Evolutionary conservation across 2,113 vertebrate genomes (phyloP), one percentile per base, ranked within the genome.

Genomic region (Oreochromis niloticus): DNA sequence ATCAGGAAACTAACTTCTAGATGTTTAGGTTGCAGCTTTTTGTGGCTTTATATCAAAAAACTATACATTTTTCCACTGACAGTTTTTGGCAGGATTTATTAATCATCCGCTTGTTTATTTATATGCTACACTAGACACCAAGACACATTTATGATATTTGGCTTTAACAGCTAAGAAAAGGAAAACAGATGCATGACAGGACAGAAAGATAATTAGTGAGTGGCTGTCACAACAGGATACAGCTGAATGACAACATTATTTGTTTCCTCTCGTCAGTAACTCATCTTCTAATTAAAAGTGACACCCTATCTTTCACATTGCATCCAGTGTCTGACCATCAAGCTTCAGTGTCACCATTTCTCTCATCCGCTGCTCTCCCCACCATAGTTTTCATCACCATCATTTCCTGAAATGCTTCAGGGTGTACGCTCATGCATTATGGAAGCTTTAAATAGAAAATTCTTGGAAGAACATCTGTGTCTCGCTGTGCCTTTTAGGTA

Each of bases 231-330:
- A 92, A 95, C 90, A 92, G 91, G 89, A 93, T 82, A 50, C 87
- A 82, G 80, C 71, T 90, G 90, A 94, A 94, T 92, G 92, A 94
- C 93, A 94, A 82, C 89, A 86, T 91, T 85, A 93, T 94, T 95
- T 93, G 89, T 95, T 94, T 93, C 87, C 85, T 88, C 92, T 90
- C 84, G 4, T 94, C 90, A 92, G 61, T 80, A 87, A 82, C 84
- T 88, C 85, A 89, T 94, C 90, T 88, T 90, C 78, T 95, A 94
- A 95, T 95, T 95, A 91, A 93, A 92, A 27, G 82, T 92, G 95
- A 84, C 94, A 92, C 48, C 81, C 85, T 34, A 93, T 94, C 93
- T 80, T 94, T 94, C 94, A 91, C 91, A 87, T 93, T 84, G 39
- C 75, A 89, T 93, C 81, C 86, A 81, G 84, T 57, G 82, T 91